phyloP scores from a whole-genome alignment of 2,888 invertebrate genomes.

The Campoplex nolae region DNA sequence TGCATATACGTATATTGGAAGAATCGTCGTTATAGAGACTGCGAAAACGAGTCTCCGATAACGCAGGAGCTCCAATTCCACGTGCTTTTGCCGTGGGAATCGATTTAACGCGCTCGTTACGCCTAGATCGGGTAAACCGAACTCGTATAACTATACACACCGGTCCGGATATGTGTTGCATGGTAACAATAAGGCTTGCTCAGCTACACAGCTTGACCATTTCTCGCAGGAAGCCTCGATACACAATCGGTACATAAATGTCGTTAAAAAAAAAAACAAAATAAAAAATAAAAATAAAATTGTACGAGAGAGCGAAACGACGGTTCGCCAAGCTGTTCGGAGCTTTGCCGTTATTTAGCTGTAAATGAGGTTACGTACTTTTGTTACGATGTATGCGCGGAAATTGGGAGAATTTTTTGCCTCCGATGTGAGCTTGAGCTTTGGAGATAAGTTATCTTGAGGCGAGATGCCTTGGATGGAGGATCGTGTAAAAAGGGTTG shows the following conservation, averaged over 20 bases:
- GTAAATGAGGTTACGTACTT: conserved; percentile 19
- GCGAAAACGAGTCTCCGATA: conserved; percentile 69
- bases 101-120: conserved; percentile 70
- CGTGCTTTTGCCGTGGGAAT: conserved; percentile 69
- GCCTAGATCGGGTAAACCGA: conserved; percentile 67
- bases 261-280: conserved; percentile 37
- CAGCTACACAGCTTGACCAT: conserved; percentile 16
- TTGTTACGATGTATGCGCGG: conserved; percentile 1
- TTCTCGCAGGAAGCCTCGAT: conserved; percentile 40
- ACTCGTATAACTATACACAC: conserved; percentile 23
- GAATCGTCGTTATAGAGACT: conserved; percentile 57
- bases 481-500: not conserved
- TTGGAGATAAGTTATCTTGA: not conserved
- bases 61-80: conserved; percentile 69
- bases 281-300: not conserved
- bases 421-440: not conserved
- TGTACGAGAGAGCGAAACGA: conserved; percentile 9
- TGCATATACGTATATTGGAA: conserved; percentile 31
- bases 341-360: conserved; percentile 23
- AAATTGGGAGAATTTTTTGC: not conserved
- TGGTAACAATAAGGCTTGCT: conserved; percentile 36
- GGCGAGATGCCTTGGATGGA: not conserved
- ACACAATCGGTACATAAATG: conserved; percentile 47
- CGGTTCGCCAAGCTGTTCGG: not conserved
- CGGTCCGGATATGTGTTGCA: conserved; percentile 18